A percentile compares a stretch with the other conserved stretches of the same genome.
Conservation (phyloP, 2,888 invertebrate species). For the Thereva nobilitata region DNA sequence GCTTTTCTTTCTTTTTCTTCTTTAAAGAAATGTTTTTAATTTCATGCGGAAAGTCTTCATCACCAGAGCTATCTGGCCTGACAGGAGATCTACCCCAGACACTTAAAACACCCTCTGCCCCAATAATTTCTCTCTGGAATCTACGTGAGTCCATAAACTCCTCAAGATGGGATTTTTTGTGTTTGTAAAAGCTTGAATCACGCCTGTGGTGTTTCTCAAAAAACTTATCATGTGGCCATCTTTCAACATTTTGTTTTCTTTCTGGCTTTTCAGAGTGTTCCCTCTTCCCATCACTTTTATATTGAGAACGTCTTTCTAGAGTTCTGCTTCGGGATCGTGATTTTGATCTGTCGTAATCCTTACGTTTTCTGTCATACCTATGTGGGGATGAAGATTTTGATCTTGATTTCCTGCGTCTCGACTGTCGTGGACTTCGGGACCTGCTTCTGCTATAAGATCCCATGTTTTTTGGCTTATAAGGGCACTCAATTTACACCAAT, state of each 20-base stretch:
- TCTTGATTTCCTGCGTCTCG: too few relatives aligned
- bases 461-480: too few relatives aligned
- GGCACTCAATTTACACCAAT: too few relatives aligned
- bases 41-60: slow-evolving; percentile 58
- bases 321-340: too few relatives aligned
- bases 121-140: slow-evolving; percentile 75
- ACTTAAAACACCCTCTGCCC: slow-evolving; percentile 68
- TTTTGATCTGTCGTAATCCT: too few relatives aligned
- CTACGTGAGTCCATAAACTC: slow-evolving; percentile 73
- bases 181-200: slow-evolving; percentile 38
- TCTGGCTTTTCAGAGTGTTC: not conserved
- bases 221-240: slow-evolving; percentile 51
- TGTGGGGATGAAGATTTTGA: too few relatives aligned
- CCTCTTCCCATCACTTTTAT: too few relatives aligned
- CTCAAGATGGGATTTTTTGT: slow-evolving; percentile 54
- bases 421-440: too few relatives aligned
- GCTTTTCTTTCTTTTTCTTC: slow-evolving; percentile 46
- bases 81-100: slow-evolving; percentile 79
- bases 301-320: too few relatives aligned
- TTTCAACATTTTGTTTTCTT: slow-evolving; percentile 42
- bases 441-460: too few relatives aligned
- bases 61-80: slow-evolving; percentile 62
- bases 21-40: slow-evolving; percentile 40
- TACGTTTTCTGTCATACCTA: too few relatives aligned
- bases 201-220: slow-evolving; percentile 43